Evolutionary conservation across 2,797 vertebrate genomes (phyloP), one percentile per base, ranked within the genome.

Genomic region (Xerus rutilus): DNA sequence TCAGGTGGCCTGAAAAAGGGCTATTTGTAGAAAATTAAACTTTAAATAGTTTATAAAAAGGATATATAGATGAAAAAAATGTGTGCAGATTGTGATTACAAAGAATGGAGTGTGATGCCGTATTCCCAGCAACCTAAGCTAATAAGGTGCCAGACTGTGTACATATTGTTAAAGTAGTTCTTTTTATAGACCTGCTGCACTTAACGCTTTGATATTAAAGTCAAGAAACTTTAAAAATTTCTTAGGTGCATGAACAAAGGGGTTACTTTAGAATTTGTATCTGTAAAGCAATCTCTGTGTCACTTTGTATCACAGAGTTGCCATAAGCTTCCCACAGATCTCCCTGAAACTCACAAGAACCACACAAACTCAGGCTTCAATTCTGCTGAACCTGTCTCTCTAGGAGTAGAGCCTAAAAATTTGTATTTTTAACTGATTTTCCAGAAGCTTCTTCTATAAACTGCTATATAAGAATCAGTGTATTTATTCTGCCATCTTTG

Each of bases 131-230:
- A 81, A 25, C 78, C 85, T 84, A 10, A 54, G 74, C 65, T 86
- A 57, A 65, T 62, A 25, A 96, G 90, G 97, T 96, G 97, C 77
- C 93, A 98, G 97, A 92, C 97, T 79, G 12, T 35, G 82, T 62
- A 30, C 10, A 69, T 88, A 78, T 92, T 89, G 90, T 97, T 88
- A 86, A 86, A 92, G 72, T 35, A 1, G 39, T 23, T 84, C 96
- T 96, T 97, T 97, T 97, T 94, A 97, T 96, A 96, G 87, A 77
- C 21, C 81, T 32, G 9, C 81, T 54, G 13, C 8, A 32, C 77
- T 76, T 9, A 23, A 9, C 54, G 43, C 89, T 67, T 87, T 64
- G 81, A 65, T 43, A 43, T 72, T 88, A 3, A 96, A 93, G 52
- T 84, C 64, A 81, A 47, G 84, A 96, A 93, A 86, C 84, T 79